Conservation (phyloP, 2,888 invertebrate species). For the Tortrix viridana region DNA sequence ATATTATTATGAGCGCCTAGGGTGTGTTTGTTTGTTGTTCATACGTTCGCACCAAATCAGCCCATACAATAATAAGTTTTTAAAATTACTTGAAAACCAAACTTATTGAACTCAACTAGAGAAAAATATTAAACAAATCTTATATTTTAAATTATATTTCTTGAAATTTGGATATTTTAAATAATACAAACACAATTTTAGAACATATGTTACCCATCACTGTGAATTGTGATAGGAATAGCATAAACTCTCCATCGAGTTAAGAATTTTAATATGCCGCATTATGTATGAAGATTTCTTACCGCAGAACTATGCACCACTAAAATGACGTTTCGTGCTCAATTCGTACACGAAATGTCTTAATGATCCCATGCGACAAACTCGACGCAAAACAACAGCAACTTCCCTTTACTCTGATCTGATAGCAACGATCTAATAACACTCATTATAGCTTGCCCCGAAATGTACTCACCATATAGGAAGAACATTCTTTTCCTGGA, state of each 20-base stretch:
- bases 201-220: no score
- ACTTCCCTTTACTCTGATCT: slow-evolving; percentile 39
- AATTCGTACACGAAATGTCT: slow-evolving; percentile 63
- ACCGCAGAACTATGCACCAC: slow-evolving; percentile 37
- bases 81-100: no score
- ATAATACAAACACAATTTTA: no score
- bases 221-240: no score
- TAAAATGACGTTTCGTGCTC: slow-evolving; percentile 43
- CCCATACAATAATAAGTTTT: no score
- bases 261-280: slow-evolving; percentile 22
- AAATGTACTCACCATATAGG: slow-evolving; percentile 68
- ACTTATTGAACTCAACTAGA: no score
- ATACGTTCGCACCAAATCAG: no score
- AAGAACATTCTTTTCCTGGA: slow-evolving; percentile 77
- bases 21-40: no score
- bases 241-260: not conserved
- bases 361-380: slow-evolving; percentile 61
- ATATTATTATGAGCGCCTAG: no score
- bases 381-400: slow-evolving; percentile 22
- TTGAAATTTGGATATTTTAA: no score
- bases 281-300: slow-evolving; percentile 20
- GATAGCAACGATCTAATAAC: slow-evolving; percentile 43
- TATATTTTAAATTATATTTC: no score
- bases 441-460: slow-evolving; percentile 41
- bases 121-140: no score